A percentile compares a stretch with the other conserved stretches of the same genome.
Evolutionary conservation across 2,797 vertebrate species (phyloP).

Genomic region (Eulemur albifrons): DNA sequence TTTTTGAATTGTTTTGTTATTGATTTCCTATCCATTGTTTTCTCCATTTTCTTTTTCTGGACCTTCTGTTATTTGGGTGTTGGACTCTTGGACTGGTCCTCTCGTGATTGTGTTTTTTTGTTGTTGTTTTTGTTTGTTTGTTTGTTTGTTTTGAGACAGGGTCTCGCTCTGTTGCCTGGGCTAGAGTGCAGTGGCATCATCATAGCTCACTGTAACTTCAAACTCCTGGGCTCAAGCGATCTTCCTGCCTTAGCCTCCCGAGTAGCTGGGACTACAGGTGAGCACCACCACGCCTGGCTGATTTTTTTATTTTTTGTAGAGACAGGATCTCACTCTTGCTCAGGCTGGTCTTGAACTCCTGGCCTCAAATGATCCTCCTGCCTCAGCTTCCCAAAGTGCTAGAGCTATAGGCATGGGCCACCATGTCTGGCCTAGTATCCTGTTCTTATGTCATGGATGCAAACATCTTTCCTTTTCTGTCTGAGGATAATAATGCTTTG

Average conservation of each 20-base stretch:
- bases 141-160: not conserved
- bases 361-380: no score
- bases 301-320: no score
- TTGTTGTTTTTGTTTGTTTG: not conserved
- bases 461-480: not conserved
- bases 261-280: not conserved
- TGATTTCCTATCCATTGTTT: conserved; percentile 15
- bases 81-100: not conserved
- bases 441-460: not conserved
- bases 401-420: no score
- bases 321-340: no score
- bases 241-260: not conserved
- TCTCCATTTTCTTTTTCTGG: not conserved
- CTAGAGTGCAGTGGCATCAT: not conserved
- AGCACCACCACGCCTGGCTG: not conserved
- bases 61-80: not conserved
- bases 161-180: not conserved
- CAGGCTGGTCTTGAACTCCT: no score
- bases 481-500: not conserved
- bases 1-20: not conserved
- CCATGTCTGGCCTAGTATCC: no score
- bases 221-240: not conserved
- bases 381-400: no score
- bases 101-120: not conserved
- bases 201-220: not conserved